Base-by-base conservation (phyloP, 2,113 vertebrate species). In the Pipra filicauda region DNA sequence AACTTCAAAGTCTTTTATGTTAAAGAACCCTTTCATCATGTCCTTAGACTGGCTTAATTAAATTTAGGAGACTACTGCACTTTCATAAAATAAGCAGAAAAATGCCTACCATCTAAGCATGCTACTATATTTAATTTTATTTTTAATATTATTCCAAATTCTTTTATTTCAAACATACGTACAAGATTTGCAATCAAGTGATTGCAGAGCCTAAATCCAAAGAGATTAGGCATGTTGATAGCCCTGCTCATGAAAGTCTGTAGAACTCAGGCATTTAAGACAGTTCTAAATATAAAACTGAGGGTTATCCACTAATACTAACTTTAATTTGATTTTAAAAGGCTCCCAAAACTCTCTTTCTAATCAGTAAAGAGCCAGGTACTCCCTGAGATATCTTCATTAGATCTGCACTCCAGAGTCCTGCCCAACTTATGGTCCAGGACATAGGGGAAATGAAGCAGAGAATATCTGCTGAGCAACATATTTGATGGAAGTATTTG, bases 1-100 rank as follows among this genome's bases (percentile, higher is more conserved):
- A 96, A 95, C 94, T 96, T 96, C 93, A 94, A 96, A 96, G 87
- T 79, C 67, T 92, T 95, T 91, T 91, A 91, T 94, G 77, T 89
- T 93, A 93, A 94, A 91, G 84, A 91, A 58, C 26, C 26, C 89
- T 96, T 97, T 96, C 93, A 95, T 96, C 87, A 70, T 93, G 46
- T 78, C 82, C 71, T 95, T 71, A 79, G 71, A 81, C 55, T 70
- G 49, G 62, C 74, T 96, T 96, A 95, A 96, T 96, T 97, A 94
- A 94, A 94, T 97, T 89, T 93, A 62, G 74, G 66, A 88, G 41
- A 62, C 31, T 85, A 76, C 46, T 91, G 27, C 2, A 3, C 61
- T 88, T 93, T 87, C 76, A 89, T 76, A 76, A 95, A 95, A 76
- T 79, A 88, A 93, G 85, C 62, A 76, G 70, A 57, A 93, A 75